Evolutionary conservation across 2,888 invertebrate species (phyloP), one percentile per base, ranked within the genome.

Genomic region (Lepidocyrtoides sp.): DNA sequence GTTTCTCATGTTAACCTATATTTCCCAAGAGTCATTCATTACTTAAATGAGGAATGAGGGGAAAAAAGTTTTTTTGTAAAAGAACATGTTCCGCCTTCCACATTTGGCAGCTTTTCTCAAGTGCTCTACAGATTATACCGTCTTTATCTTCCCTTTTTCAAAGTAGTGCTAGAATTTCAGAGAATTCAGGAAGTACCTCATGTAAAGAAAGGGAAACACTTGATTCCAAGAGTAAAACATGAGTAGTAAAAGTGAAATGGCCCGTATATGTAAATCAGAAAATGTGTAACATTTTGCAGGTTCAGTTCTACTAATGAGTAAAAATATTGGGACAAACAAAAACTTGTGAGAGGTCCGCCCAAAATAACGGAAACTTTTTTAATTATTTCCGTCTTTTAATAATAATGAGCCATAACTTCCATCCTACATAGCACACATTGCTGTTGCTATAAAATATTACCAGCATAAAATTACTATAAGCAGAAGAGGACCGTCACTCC

Each of bases 1-100:
- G 63, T 29, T 57, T 86, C 57, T 66, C 32, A 82, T 29, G 54
- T 51, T 72, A 89, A 89, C 89, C 89, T 82, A 89, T 41, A 51
- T 77, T 57, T 88, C 26, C 17, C 32, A 36, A 51, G 44, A 57
- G 44, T 1, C 51, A 81, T n/a, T 41, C 8, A 75, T 82, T 82
- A 72, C 88, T 44, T 81, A 81, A 89, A 82, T 82, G 79, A 36
- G 20, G 12, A 20, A 69, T 36, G 66, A 69, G 36, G 48, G 44
- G 51, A 63, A 51, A 29, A 51, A 79, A 51, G 29, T 7, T 29
- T 17, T 48, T 32, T 66, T 0, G 41, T 66, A n/a, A 66, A 66
- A 36, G 4, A 1, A n/a, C 77, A n/a, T n/a, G 14, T 57, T 66
- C 54, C 44, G 20, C 8, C 36, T 69, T 36, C 14, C 1, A 20